phyloP scores from a whole-genome alignment of 1,140 invertebrate genomes.

The Heliconius eleuchia region DNA sequence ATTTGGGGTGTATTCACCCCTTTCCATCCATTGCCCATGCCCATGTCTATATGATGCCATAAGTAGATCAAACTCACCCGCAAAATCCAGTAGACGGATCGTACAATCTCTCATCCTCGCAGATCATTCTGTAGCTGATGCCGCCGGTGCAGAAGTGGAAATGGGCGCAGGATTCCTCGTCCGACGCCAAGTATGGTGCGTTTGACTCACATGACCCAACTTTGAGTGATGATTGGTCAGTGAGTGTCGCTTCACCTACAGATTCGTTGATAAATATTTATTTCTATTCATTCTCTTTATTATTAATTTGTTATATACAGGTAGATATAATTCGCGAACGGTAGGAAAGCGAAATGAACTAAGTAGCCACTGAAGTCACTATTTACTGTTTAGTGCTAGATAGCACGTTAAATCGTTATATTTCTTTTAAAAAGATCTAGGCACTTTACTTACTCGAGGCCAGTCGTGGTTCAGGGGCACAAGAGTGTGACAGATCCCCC shows the following conservation, averaged over 20 bases:
- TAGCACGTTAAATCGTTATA: no score
- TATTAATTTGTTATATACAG: no score
- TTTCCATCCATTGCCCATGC: neutral
- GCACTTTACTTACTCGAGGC: no score
- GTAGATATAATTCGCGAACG: no score
- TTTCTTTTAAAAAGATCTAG: no score
- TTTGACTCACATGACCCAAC: constrained; percentile 78
- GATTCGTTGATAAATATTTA: neutral
- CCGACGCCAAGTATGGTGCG: constrained; percentile 80
- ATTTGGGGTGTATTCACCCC: no score
- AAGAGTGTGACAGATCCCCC: no score
- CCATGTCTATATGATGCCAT: neutral
- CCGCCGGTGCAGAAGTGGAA: constrained; percentile 86
- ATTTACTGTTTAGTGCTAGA: no score
- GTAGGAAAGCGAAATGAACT: no score
- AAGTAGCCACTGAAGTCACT: no score
- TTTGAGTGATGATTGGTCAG: constrained; percentile 68
- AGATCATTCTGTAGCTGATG: constrained; percentile 81
- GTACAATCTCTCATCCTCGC: constrained; percentile 79
- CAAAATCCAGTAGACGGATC: constrained; percentile 81
- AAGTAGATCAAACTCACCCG: constrained; percentile 56
- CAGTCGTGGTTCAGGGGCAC: no score
- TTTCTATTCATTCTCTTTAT: no score
- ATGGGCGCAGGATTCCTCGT: constrained; percentile 85
- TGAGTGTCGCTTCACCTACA: constrained; percentile 59